Evolutionary conservation across 2,888 invertebrate species (phyloP).

Genomic region (Cepaea hortensis): DNA sequence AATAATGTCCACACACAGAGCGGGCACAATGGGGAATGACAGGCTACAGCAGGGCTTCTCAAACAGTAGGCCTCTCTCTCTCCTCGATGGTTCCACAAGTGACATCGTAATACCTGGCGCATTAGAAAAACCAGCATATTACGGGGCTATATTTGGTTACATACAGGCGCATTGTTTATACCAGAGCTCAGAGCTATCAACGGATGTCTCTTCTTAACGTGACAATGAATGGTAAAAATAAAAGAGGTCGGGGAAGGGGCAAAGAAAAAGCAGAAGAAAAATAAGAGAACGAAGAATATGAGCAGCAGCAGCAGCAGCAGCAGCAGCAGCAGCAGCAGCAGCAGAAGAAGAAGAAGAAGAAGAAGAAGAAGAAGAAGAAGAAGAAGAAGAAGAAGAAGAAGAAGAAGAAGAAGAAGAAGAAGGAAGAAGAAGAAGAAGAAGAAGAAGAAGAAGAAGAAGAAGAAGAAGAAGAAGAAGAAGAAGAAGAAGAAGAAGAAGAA

Average conservation of each 20-base stretch:
- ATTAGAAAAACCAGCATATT: no score
- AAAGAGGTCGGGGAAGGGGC: neutral
- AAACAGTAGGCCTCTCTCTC: no score
- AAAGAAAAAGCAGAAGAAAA: neutral
- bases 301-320: neutral
- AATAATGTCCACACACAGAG: no score
- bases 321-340: neutral
- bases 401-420: conserved; percentile 11
- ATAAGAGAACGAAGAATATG: neutral
- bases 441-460: neutral
- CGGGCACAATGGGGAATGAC: no score
- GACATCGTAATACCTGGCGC: no score
- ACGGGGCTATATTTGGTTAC: no score
- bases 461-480: neutral
- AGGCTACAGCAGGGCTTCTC: no score
- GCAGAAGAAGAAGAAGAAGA: conserved; percentile 24
- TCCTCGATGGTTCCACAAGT: no score
- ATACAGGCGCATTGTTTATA: no score
- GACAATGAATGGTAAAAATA: no score
- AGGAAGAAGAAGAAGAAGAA: conserved; percentile 17
- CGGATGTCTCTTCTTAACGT: no score
- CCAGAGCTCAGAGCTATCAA: no score
- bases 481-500: conserved; percentile 23
- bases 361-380: conserved; percentile 20
- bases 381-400: conserved; percentile 23